Conservation (phyloP, 2,888 invertebrate species). For the Erebia palarica region DNA sequence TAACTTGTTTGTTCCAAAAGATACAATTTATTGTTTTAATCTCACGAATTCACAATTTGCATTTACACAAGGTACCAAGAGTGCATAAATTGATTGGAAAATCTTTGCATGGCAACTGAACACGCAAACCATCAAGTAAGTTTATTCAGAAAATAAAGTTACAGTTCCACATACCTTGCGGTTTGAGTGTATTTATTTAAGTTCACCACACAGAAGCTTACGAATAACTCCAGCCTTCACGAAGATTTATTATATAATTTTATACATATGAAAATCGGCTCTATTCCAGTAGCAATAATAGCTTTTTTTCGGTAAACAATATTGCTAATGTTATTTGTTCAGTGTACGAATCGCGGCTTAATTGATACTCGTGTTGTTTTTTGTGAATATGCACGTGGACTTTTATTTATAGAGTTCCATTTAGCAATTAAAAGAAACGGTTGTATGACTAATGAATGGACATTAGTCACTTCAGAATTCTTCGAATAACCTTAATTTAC, state of each 20-base stretch:
- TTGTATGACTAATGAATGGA: not conserved
- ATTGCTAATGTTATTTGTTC: not conserved
- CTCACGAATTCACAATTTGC: too few species aligned
- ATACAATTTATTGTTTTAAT: not conserved
- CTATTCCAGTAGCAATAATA: not conserved
- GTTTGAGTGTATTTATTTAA: conserved; percentile 23
- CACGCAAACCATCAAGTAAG: conserved; percentile 21
- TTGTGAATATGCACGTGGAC: conserved; percentile 17
- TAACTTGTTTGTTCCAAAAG: not conserved
- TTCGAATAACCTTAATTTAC: too few species aligned
- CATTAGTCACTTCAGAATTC: too few species aligned
- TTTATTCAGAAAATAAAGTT: conserved; percentile 28
- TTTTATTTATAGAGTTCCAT: conserved; percentile 19
- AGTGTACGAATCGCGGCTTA: conserved; percentile 17
- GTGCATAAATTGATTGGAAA: conserved; percentile 24
- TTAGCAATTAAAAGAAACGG: not conserved
- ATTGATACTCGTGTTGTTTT: conserved; percentile 29
- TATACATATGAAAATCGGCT: not conserved
- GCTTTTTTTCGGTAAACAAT: not conserved
- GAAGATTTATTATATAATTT: not conserved
- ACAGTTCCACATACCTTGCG: conserved; percentile 15
- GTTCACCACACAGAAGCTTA: conserved; percentile 19
- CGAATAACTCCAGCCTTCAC: conserved; percentile 17
- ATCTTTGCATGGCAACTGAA: conserved; percentile 23
- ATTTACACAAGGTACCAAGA: conserved; percentile 3